phyloP scores from a whole-genome alignment of 2,888 invertebrate genomes.

The Catocala nupta region DNA sequence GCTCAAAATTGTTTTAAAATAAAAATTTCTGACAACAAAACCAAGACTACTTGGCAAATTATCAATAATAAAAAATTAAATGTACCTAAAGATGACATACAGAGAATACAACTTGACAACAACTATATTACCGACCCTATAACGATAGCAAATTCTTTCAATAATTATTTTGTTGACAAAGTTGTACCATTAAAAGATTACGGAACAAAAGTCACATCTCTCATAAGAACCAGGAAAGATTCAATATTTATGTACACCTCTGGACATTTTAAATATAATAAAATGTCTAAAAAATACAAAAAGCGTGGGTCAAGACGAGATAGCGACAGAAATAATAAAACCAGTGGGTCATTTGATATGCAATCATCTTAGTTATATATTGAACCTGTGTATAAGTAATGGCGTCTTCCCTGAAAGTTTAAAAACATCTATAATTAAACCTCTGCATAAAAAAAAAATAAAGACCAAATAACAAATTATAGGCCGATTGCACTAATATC shows the following conservation, averaged over 20 bases:
- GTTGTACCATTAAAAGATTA: constrained; percentile 3
- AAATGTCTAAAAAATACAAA: constrained; percentile 16
- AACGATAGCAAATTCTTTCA: constrained; percentile 2
- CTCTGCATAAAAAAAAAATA: constrained; percentile 8
- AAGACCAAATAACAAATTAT: not conserved
- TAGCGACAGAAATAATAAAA: not conserved
- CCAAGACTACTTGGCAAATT: constrained; percentile 7
- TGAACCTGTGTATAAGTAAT: constrained; percentile 2
- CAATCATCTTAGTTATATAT: constrained; percentile 3
- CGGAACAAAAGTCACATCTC: not conserved
- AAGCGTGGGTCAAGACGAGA: constrained; percentile 9
- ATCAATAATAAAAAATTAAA: constrained; percentile 8
- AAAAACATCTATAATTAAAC: too few species aligned
- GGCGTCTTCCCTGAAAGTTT: constrained; percentile 1
- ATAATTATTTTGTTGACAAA: not conserved
- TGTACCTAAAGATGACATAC: constrained; percentile 1
- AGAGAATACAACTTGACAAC: not conserved
- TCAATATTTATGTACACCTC: constrained; percentile 10
- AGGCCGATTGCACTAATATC: too few species aligned
- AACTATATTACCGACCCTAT: constrained; percentile 1
- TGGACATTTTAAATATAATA: constrained; percentile 11
- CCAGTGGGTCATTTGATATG: constrained; percentile 5
- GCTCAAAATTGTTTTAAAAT: constrained; percentile 2
- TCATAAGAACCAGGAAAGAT: not conserved
- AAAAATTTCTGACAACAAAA: constrained; percentile 1